Conservation (phyloP, 2,888 invertebrate species). For the Nomada ferruginata region DNA sequence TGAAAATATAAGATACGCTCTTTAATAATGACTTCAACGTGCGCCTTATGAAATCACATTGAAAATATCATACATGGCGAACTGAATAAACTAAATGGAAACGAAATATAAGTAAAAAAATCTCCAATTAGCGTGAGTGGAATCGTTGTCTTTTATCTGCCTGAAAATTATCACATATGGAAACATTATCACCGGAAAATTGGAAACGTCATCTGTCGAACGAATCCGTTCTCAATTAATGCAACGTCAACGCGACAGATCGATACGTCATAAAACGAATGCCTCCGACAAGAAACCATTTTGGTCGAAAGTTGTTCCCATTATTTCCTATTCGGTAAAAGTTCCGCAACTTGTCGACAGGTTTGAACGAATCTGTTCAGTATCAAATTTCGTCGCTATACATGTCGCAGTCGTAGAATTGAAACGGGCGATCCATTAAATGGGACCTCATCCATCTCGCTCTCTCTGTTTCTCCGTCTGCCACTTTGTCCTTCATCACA, state of each 20-base stretch:
- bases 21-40: not conserved
- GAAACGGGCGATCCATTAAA: conserved; percentile 33
- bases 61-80: not conserved
- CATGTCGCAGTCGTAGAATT: conserved; percentile 8
- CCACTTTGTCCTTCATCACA: not conserved
- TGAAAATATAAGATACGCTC: no score
- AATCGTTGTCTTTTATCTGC: not conserved
- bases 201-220: conserved; percentile 14
- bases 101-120: conserved; percentile 6
- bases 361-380: conserved; percentile 22
- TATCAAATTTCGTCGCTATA: conserved; percentile 39
- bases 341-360: conserved; percentile 10
- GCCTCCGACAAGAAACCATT: conserved; percentile 14
- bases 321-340: conserved; percentile 14
- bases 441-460: not conserved
- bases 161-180: conserved; percentile 4
- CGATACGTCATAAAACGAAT: conserved; percentile 25
- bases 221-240: conserved; percentile 26
- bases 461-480: not conserved
- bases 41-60: not conserved
- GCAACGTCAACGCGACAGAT: conserved; percentile 17
- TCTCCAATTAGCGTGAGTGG: conserved; percentile 12
- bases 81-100: not conserved
- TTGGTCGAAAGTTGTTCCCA: conserved; percentile 29
- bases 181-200: conserved; percentile 36